Evolutionary conservation across 2,797 vertebrate species (phyloP), one percentile per base, ranked within the genome.

Genomic region (Pelobates cultripes): DNA sequence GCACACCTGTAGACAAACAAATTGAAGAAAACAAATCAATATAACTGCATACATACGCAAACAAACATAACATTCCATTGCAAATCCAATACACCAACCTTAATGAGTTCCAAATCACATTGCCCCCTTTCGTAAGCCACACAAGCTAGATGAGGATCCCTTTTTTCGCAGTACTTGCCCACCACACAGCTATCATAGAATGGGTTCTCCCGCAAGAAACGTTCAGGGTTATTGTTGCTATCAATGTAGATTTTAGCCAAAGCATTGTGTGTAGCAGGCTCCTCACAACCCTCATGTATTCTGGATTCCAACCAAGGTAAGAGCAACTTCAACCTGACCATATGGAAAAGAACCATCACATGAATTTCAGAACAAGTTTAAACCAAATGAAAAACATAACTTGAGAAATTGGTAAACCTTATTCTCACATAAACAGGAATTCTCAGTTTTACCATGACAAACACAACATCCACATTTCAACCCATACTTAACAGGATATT

Each of bases 221-320:
- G 94, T 87, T 98, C 96, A 0, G 97, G 96, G 86, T 96, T 98
- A 88, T 96, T 97, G 90, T 96, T 97, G 92, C 96, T 98, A 92
- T 98, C 96, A 0, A 98, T 97, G 92, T 97, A 99, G 86, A 97
- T 98, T 89, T 98, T 98, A 64, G 97, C 97, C 86, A 99, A 88
- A 17, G 97, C 96, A 28, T 97, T 99, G 80, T 98, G 97, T 55
- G 96, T 97, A 0, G 97, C 96, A 6, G 97, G 96, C 85, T 99
- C 97, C 87, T 98, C 96, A 67, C 95, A 99, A 57, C 97, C 96
- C 89, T 99, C 96, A 10, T 97, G 96, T 88, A 96, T 96, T 81
- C 95, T 94, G 61, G 95, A 95, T 88, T 99, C 97, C 85, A 99
- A 91, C 97, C 97, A 99, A 0, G 97, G 96, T 80, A 99, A 91